phyloP scores from a whole-genome alignment of 2,113 vertebrate genomes.

The Ursus arctos region DNA sequence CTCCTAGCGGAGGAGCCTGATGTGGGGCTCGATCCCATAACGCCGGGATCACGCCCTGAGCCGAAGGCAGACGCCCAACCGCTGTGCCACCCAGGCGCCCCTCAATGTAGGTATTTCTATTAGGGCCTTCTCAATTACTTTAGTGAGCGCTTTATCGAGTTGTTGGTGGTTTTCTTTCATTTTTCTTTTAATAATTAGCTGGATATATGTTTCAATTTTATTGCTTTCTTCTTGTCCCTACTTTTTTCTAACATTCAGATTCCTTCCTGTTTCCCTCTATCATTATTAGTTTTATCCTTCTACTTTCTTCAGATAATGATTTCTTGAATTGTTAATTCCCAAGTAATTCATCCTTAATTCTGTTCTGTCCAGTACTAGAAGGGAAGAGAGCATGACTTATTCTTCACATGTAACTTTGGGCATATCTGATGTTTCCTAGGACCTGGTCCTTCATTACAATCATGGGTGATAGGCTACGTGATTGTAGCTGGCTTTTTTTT shows the following conservation, averaged over 20 bases:
- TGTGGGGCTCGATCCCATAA: too few relatives aligned
- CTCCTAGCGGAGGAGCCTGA: too few relatives aligned
- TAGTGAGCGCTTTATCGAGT: neutral
- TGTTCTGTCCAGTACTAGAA: too few relatives aligned
- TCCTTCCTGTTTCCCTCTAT: neutral
- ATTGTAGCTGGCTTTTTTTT: neutral
- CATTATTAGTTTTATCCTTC: neutral
- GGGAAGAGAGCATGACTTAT: neutral
- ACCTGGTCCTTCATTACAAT: neutral
- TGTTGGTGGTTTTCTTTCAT: neutral
- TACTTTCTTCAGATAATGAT: neutral
- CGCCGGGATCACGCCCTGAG: too few relatives aligned
- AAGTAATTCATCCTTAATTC: neutral
- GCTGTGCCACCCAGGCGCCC: too few relatives aligned
- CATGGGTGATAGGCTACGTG: neutral
- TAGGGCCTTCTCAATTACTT: neutral
- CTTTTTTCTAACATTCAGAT: neutral
- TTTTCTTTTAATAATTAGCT: neutral
- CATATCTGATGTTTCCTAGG: fast-evolving
- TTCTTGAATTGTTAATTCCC: neutral
- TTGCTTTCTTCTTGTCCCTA: neutral
- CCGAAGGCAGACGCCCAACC: too few relatives aligned
- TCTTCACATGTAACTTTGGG: too few relatives aligned
- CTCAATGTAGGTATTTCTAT: neutral
- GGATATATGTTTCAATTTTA: neutral